Evolutionary conservation across 2,797 vertebrate species (phyloP), one percentile per base, ranked within the genome.

Genomic region (Eupleurogrammus muticus): DNA sequence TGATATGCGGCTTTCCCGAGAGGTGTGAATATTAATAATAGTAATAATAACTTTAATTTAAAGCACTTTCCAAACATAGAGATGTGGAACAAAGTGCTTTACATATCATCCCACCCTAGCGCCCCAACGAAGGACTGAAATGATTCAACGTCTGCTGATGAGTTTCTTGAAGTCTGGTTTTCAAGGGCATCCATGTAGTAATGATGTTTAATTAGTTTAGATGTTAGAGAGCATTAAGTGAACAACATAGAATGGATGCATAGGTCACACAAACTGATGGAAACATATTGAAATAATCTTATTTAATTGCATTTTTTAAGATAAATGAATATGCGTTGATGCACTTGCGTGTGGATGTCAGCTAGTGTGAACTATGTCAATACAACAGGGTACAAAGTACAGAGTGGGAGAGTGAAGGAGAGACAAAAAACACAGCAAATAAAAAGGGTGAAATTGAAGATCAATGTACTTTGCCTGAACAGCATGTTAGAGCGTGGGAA

Each of bases 401-500:
- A 70, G 62, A 79, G 74, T 62, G 52, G 51, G 66, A 74, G 80
- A 77, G 70, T 1, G 40, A 38, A 21, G 34, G 38, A 44, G 47
- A 72, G 60, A 56, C 5, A 8, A 73, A 47, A 75, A 58, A 81
- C 68, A 75, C 53, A 69, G 78, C 23, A 12, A 48, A 70, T n/a
- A 75, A 46, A 54, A 32, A 74, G 75, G 76, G 77, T 73, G 81
- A 71, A 85, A 69, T 66, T 69, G 68, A 75, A 85, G 81, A 83
- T 86, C 78, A 69, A 55, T 85, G 70, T 54, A 73, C 81, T 89
- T 80, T 80, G 85, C 80, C 79, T 79, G 59, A 83, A 69, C 87
- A 80, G 81, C 76, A 68, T 78, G 77, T 82, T 70, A 72, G 76
- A 89, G 88, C 75, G 81, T 89, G 89, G 89, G 86, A 90, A 90